Conservation (phyloP, 2,797 vertebrate genomes). For the Lates japonicus region DNA sequence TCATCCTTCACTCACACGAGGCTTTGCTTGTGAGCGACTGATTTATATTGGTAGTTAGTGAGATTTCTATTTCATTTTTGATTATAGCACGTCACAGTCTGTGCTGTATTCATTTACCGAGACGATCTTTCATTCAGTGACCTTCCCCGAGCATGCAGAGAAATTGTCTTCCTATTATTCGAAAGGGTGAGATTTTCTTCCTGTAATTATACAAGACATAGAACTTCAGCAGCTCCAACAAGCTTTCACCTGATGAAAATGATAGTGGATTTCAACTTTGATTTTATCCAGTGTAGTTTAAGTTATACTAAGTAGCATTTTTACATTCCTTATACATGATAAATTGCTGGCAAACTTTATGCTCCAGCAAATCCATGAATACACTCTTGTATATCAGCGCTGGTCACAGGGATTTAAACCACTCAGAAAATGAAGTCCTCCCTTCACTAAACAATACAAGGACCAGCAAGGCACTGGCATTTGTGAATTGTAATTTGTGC, state of each 20-base stretch:
- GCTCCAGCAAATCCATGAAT: not conserved
- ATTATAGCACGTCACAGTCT: not conserved
- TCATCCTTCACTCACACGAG: not conserved
- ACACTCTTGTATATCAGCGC: not conserved
- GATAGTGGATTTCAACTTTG: not conserved
- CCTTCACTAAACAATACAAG: not conserved
- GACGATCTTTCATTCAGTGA: slow-evolving; percentile 2
- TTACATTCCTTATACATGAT: too few species aligned
- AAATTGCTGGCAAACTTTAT: not conserved
- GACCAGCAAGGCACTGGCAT: not conserved
- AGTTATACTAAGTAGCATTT: not conserved
- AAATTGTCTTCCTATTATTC: not conserved
- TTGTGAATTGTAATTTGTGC: not conserved
- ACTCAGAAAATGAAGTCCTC: not conserved
- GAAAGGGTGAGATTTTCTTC: not conserved
- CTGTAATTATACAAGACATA: not conserved
- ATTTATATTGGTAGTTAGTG: not conserved
- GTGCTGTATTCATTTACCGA: not conserved
- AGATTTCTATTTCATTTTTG: slow-evolving; percentile 2
- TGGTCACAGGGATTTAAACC: not conserved
- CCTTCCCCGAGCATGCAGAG: slow-evolving; percentile 2
- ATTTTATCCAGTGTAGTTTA: not conserved
- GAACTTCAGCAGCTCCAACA: not conserved
- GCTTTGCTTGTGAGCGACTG: not conserved
- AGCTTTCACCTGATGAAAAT: not conserved